Base-by-base conservation (phyloP, 1,140 invertebrate genomes). In the Calosoma granatense region DNA sequence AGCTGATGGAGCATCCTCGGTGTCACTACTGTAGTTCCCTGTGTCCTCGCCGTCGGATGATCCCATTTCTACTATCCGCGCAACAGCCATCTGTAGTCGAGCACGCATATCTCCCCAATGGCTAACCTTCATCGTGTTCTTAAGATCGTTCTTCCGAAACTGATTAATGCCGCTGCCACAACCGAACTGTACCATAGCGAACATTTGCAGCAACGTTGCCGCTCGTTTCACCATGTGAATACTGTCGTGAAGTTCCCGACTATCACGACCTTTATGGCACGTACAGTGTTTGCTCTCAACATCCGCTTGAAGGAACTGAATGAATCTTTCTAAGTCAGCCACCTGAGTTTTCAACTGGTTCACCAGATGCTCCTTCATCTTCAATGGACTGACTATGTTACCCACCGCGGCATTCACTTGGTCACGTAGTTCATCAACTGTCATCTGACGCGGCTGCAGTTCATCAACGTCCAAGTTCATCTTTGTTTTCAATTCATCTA, bases 311-410 rank as follows among this genome's bases (percentile, higher is more conserved):
- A 99, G 78, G 67, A 97, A 94, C 64, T 90, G 84, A 66, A 99
- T 98, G 71, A 98, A 99, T 59, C 94, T 81, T 72, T 99, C 97
- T 69, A 99, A 80, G 74, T 99, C 97, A 51, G 86, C 83, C 52
- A 99, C 93, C 73, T 99, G 97, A 9, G 92, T 94, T 75, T 97
- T 97, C 9, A 99, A 74, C 72, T 99, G 97, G 26, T 78, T 80
- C 2, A 99, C 94, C 17, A 97, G 71, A 70, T 96, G 90, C 68
- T 96, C 95, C 74, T 98, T 98, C 76, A 97, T 94, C 70, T 95
- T 90, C 57, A 95, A 80, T 11, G 93, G 94, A 63, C 92, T 96
- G 2, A 97, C 86, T 66, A 97, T 85, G 81, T 97, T 78, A 2
- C 81, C 79, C 39, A 81, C 75, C 0, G 81, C 81, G 64, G 80